Evolutionary conservation across 2,888 invertebrate species (phyloP), one percentile per base, ranked within the genome.

Genomic region (Tetheella fluctuosa): DNA sequence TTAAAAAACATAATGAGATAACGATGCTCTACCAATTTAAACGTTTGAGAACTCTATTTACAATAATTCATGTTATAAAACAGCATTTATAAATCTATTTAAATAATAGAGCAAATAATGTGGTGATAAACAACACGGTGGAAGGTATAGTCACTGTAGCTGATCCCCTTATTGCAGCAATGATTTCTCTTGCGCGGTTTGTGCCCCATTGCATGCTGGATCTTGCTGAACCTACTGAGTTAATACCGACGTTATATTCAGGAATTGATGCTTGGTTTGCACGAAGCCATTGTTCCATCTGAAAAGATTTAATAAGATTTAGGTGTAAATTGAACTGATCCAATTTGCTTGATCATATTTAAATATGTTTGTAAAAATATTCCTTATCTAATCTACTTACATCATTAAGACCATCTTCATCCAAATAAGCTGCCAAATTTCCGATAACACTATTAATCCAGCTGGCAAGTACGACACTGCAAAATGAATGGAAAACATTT

Each of bases 241-340:
- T 82, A 1, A 90, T 63, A 6, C 90, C 92, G 0, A 76, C 68
- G 1, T 65, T 59, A 55, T 68, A 83, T 59, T 89, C 88, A 0
- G 91, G 89, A 39, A 90, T 68, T 0, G 67, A 52, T 1, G 59
- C 65, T 56, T 80, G 73, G 58, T 85, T 85, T 0, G 34, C 68
- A 6, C 59, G 63, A 1, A 93, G 79, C 93, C 93, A 92, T 42
- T 73, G 39, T 58, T 89, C 86, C 91, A 91, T 90, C 92, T 93
- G 71, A 15, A 76, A 48, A 48, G 12, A 23, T n/a, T n/a, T 10
- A 15, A 30, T 37, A 25, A 13, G 6, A 17, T 28, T 57, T 10
- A 8, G 30, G 30, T 30, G 10, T 30, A 10, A 7, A 30, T 30
- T 8, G 10, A n/a, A n/a, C n/a, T n/a, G n/a, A n/a, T n/a, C n/a